Percentiles rank a stretch among this genome's conserved stretches.
phyloP scores from a whole-genome alignment of 2,797 vertebrate species.

The Hypotaenidia okinawae region DNA sequence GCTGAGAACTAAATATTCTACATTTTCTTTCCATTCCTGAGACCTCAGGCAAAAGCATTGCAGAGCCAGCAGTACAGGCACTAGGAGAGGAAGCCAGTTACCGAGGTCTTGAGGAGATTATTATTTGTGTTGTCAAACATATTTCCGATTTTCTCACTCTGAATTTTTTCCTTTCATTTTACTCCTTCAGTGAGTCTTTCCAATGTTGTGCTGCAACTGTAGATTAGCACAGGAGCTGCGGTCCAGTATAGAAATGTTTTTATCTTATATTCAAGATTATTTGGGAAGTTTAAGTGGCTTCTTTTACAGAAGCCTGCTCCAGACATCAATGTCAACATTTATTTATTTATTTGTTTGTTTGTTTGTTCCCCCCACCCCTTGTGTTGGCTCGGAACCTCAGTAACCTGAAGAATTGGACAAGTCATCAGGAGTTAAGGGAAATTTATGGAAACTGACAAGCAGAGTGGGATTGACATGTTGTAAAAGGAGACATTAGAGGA shows the following conservation, averaged over 20 bases:
- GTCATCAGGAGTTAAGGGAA: constrained; percentile 2
- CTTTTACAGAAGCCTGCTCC: not conserved
- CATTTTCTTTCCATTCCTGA: not conserved
- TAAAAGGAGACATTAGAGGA: not conserved
- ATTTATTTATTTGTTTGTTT: not conserved
- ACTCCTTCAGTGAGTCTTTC: not conserved
- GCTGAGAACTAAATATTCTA: not conserved
- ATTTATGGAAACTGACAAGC: constrained; percentile 10
- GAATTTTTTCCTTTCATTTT: not conserved
- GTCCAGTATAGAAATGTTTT: not conserved
- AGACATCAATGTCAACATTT: not conserved
- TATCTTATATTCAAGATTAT: not conserved
- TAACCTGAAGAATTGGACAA: constrained; percentile 3
- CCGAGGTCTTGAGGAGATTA: not conserved
- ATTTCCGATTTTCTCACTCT: not conserved
- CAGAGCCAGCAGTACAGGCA: not conserved
- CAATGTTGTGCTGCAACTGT: not conserved
- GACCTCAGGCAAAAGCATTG: not conserved
- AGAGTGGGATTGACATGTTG: not conserved
- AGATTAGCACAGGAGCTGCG: not conserved
- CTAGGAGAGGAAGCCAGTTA: not conserved
- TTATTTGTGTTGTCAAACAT: not conserved
- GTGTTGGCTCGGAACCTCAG: not conserved
- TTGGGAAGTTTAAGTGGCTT: not conserved
- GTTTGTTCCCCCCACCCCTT: not conserved